phyloP scores from a whole-genome alignment of 2,113 vertebrate genomes.

The Cinclus mexicanus region DNA sequence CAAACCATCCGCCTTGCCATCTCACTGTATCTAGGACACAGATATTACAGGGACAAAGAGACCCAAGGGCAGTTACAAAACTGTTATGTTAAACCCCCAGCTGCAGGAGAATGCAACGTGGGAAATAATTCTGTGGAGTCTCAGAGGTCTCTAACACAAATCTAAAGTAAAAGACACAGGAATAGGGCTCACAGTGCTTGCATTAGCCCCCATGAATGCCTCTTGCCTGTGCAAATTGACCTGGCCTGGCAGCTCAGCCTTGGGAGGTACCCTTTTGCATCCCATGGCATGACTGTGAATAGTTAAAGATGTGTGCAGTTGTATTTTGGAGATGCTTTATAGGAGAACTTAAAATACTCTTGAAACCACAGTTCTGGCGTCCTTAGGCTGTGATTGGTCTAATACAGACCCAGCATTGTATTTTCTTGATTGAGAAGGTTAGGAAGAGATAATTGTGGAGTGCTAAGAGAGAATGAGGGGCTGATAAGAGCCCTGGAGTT shows the following conservation, averaged over 20 bases:
- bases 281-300: background rate
- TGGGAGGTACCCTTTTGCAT: background rate
- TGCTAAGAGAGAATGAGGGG: background rate
- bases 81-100: background rate
- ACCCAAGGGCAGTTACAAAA: background rate
- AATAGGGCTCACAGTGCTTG: background rate
- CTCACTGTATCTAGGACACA: background rate
- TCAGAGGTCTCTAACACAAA: background rate
- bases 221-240: background rate
- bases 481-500: background rate
- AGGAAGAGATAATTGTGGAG: background rate
- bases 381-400: background rate
- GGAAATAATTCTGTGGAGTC: background rate
- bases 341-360: background rate
- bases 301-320: background rate
- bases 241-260: background rate
- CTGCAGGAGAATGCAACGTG: background rate
- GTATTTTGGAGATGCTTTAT: background rate
- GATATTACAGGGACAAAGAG: background rate
- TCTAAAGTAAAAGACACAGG: background rate
- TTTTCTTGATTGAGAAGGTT: background rate
- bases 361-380: background rate
- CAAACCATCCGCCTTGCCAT: background rate
- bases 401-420: background rate
- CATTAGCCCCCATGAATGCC: accelerated